Percentiles rank a stretch among this genome's conserved stretches.
phyloP scores from a whole-genome alignment of 2,888 invertebrate species.

The Synergus gifuensis region DNA sequence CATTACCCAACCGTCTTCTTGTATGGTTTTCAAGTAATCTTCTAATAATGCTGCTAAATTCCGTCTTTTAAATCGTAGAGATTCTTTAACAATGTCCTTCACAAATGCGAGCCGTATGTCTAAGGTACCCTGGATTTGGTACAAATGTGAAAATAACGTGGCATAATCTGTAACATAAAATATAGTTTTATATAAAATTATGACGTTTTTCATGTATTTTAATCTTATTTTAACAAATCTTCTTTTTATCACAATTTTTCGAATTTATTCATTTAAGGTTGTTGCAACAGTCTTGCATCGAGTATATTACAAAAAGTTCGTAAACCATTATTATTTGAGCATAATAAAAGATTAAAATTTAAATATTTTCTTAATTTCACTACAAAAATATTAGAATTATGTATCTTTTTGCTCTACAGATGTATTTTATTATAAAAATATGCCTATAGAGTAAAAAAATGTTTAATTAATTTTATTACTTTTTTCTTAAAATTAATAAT shows the following conservation, averaged over 20 bases:
- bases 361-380: too few relatives aligned
- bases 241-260: not conserved
- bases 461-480: too few relatives aligned
- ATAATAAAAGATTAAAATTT: too few relatives aligned
- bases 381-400: too few relatives aligned
- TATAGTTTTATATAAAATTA: conserved; percentile 36
- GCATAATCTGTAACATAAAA: conserved; percentile 83
- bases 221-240: not conserved
- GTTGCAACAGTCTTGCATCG: too few relatives aligned
- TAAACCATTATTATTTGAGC: too few relatives aligned
- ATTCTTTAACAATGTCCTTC: conserved; percentile 87
- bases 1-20: conserved; percentile 68
- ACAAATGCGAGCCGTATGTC: conserved; percentile 85
- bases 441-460: too few relatives aligned
- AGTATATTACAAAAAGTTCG: too few relatives aligned
- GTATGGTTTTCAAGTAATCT: conserved; percentile 80
- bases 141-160: conserved; percentile 84
- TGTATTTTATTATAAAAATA: too few relatives aligned
- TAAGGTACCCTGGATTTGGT: conserved; percentile 84
- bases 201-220: not conserved
- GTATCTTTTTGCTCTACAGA: too few relatives aligned
- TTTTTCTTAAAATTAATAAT: too few relatives aligned
- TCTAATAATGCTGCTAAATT: conserved; percentile 84
- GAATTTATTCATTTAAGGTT: not conserved
- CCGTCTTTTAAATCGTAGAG: conserved; percentile 88